Evolutionary conservation across 2,888 invertebrate genomes (phyloP), one percentile per base, ranked within the genome.

Genomic region (Agonum fuliginosum): DNA sequence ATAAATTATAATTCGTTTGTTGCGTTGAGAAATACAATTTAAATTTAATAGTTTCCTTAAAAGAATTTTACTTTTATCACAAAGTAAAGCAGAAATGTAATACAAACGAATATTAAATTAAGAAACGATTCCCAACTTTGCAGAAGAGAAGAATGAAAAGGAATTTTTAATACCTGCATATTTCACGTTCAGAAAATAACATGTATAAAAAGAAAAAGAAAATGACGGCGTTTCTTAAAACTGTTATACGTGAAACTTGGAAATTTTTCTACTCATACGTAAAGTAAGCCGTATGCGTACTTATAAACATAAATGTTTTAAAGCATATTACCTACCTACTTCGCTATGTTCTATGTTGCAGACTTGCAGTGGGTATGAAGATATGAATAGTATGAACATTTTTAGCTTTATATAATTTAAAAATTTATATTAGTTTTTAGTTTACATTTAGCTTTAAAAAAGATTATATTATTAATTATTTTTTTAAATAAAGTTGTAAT

Each of bases 101-200:
- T 24, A 24, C 54, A 54, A 54, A 54, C 24, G 24, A n/a, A 54
- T 54, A 54, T 54, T 54, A 54, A 54, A 65, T 65, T 34, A 34
- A 65, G 65, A 65, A 65, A 17, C 19, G 37, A 34, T 65, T 34
- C 34, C 30, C 6, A 65, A 65, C 30, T 65, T 65, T 65, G 65
- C 17, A 65, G 10, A 54, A 5, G 10, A 54, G 12, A 48, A 48
- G 19, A 34, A 37, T 34, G 37, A 65, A 34, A 19, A 65, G 19
- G 65, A 65, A 65, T 65, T 65, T 65, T 65, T 65, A 65, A 65
- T 65, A 65, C 65, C 34, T 65, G 65, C 37, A 65, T 34, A 20
- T 65, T 65, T 54, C 24, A 54, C 54, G 22, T 54, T 54, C n/a
- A n/a, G 1, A 54, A 54, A 54, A 24, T 54, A 54, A 54, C 24